A percentile compares a stretch with the other conserved stretches of the same genome.
Conservation (phyloP, 1,140 invertebrate genomes). For the Lineus longissimus region DNA sequence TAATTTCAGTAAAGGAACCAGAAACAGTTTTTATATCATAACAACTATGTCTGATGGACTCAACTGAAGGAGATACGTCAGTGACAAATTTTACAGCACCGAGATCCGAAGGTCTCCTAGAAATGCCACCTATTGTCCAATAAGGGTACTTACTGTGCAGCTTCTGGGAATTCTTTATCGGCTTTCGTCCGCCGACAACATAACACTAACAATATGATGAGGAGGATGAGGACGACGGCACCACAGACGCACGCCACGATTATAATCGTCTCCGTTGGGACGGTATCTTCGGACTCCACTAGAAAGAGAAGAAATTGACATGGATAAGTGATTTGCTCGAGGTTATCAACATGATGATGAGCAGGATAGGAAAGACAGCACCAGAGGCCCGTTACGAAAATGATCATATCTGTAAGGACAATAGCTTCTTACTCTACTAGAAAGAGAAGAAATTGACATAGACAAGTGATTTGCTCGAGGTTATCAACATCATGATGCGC, state of each 20-base stretch:
- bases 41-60: too few species aligned
- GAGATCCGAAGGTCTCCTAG: background rate
- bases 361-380: constrained; percentile 13
- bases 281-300: background rate
- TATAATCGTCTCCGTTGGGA: constrained; percentile 16
- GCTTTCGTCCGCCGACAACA: constrained; percentile 14
- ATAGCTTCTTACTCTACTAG: too few species aligned
- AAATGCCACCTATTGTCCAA: background rate
- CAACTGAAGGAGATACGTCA: too few species aligned
- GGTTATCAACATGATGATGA: constrained; percentile 13
- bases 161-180: constrained; percentile 1
- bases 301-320: too few species aligned
- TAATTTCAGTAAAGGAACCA: too few species aligned
- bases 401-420: constrained; percentile 13
- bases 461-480: too few species aligned
- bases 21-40: too few species aligned
- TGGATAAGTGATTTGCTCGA: too few species aligned
- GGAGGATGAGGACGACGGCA: constrained; percentile 15
- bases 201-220: constrained; percentile 19
- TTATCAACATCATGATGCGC: constrained; percentile 12
- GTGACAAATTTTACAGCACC: too few species aligned
- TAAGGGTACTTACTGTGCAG: background rate
- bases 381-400: constrained; percentile 20
- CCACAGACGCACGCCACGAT: constrained; percentile 22
- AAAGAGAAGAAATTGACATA: too few species aligned